Conservation (phyloP, 2,797 vertebrate genomes). For the Phalanger gymnotis region DNA sequence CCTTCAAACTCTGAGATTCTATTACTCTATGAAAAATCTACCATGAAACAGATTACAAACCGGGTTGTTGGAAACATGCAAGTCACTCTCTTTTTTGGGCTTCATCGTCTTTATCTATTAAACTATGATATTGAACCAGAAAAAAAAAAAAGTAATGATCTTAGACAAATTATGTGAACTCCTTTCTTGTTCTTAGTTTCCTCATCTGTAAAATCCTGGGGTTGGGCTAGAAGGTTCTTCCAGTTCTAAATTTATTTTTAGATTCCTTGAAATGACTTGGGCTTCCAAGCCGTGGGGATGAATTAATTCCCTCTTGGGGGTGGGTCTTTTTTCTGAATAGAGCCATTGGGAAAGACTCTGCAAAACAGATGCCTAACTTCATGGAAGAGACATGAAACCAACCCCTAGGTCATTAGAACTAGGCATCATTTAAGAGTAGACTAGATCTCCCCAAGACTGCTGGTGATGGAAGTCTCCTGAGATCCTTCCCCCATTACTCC, state of each 20-base stretch:
- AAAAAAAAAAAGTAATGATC: neutral
- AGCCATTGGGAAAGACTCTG: neutral
- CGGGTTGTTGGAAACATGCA: neutral
- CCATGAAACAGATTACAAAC: neutral
- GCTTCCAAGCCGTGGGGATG: neutral
- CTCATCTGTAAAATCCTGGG: neutral
- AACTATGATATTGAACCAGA: neutral
- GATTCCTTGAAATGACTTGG: neutral
- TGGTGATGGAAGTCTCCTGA: neutral
- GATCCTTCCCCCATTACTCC: neutral
- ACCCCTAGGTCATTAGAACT: neutral
- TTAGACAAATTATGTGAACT: neutral
- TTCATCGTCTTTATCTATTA: neutral
- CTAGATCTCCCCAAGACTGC: neutral
- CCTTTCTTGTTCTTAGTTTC: neutral
- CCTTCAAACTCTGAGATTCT: neutral
- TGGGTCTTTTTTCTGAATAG: neutral
- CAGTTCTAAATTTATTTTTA: neutral
- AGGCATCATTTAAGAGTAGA: neutral
- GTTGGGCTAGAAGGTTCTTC: neutral
- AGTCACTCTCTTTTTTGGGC: neutral
- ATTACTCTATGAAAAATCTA: neutral
- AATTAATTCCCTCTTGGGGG: neutral
- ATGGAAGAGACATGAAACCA: neutral
- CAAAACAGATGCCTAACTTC: neutral